A percentile compares a stretch with the other conserved stretches of the same genome.
Conservation (phyloP, 2,113 vertebrate genomes). For the Melanerpes formicivorus region DNA sequence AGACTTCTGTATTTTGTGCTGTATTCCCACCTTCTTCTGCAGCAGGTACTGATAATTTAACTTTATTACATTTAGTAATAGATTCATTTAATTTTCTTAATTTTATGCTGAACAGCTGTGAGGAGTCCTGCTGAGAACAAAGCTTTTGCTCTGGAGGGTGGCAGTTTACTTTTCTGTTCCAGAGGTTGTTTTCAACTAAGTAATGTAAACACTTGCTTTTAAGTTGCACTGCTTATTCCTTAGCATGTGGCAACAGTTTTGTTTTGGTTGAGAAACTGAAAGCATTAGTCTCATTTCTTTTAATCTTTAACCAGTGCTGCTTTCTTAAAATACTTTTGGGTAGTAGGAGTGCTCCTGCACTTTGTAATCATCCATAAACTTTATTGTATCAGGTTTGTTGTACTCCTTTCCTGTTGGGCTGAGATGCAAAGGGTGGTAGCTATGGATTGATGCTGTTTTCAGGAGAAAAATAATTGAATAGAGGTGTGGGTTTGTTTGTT, state of each 20-base stretch:
- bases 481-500: neutral
- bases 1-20: neutral
- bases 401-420: neutral
- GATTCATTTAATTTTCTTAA: slow-evolving; percentile 22
- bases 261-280: slow-evolving; percentile 11
- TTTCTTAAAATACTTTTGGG: neutral
- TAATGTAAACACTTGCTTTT: slow-evolving; percentile 19
- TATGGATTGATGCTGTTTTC: neutral
- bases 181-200: slow-evolving; percentile 45
- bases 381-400: neutral
- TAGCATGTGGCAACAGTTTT: neutral
- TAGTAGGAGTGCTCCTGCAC: slow-evolving; percentile 23
- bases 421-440: neutral
- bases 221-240: neutral
- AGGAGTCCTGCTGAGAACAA: slow-evolving; percentile 32
- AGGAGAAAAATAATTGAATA: neutral
- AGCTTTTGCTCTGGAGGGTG: slow-evolving; percentile 58
- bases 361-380: slow-evolving; percentile 47
- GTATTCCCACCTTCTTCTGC: neutral
- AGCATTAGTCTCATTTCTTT: slow-evolving; percentile 2
- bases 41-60: neutral
- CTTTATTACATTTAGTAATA: slow-evolving; percentile 26
- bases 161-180: slow-evolving; percentile 39
- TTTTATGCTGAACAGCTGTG: slow-evolving; percentile 69
- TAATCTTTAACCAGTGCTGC: slow-evolving; percentile 20